Evolutionary conservation across 1,140 invertebrate genomes (phyloP), one percentile per base, ranked within the genome.

Genomic region (Frieseomelitta varia): DNA sequence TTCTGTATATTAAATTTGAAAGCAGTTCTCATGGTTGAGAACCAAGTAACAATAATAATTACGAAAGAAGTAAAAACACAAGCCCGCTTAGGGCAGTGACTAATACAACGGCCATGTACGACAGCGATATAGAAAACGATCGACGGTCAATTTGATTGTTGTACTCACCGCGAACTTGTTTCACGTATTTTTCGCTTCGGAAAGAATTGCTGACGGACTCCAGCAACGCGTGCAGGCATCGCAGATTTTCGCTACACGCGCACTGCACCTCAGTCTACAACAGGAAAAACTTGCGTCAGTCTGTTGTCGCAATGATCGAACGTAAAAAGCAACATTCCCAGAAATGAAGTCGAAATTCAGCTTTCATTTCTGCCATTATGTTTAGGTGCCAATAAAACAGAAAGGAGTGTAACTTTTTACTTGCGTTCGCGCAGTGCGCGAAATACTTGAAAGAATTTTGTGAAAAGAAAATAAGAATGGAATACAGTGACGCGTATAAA

Each of bases 161-260:
- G 85, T 93, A 95, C 94, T 95, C 83, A 95, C 94, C 93, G 85
- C 92, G 92, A 82, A 95, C 90, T 92, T 94, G 94, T 88, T 94
- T 95, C 87, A 88, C 84, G 90, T 94, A 93, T 88, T 93, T 95
- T 83, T 94, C 93, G 51, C 91, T 88, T 74, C 91, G 91, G 80
- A 91, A 90, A 85, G 93, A 92, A 91, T 91, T 91, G 86, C 92
- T 92, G 73, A 94, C 93, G 51, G 95, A 93, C 34, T 95, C 94
- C 72, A 97, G 90, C 79, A 97, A 94, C 30, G 95, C 92, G 91
- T 96, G 95, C 91, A 97, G 95, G 91, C 96, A 97, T 81, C 95
- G 95, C 75, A 97, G 96, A 92, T 97, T 97, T 89, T 97, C 97
- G 91, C 96, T 95, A 93, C 97, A 97, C 67, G 97, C 97, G 68